Conservation (phyloP, 2,888 invertebrate genomes). For the Chloromyia formosa region DNA sequence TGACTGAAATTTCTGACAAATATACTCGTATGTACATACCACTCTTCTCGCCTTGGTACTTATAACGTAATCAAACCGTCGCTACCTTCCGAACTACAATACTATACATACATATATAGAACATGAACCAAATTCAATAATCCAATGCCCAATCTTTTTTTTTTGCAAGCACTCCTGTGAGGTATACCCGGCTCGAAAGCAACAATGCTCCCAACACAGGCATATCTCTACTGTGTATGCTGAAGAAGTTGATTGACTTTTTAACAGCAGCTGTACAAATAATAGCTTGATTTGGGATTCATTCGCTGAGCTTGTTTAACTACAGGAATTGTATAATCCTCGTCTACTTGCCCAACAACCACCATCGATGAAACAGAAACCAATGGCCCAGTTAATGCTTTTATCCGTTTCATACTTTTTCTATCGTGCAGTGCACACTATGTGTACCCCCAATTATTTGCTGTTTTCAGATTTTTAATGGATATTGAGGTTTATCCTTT, state of each 20-base stretch:
- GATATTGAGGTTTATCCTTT: slow-evolving; percentile 8
- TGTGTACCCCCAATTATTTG: neutral
- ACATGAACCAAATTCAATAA: no score
- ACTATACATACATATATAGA: no score
- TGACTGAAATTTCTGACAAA: no score
- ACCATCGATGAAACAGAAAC: slow-evolving; percentile 18
- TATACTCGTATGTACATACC: no score
- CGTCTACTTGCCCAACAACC: neutral
- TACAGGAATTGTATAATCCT: neutral
- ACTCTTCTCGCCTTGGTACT: no score
- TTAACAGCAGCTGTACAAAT: slow-evolving; percentile 22
- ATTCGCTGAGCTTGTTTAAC: no score
- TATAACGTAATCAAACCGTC: no score
- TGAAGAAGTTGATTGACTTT: slow-evolving; percentile 28
- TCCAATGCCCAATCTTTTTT: no score
- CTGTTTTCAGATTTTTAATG: slow-evolving; percentile 11
- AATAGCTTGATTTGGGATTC: slow-evolving; percentile 24
- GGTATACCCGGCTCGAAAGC: neutral
- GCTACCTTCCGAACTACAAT: no score
- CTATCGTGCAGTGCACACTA: no score
- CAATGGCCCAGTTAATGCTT: slow-evolving; percentile 25
- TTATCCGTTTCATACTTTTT: neutral
- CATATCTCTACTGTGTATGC: slow-evolving; percentile 10
- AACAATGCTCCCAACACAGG: slow-evolving; percentile 12
- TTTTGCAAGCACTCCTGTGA: no score